Conservation (phyloP, 2,888 invertebrate genomes). For the Dynastes grantii region DNA sequence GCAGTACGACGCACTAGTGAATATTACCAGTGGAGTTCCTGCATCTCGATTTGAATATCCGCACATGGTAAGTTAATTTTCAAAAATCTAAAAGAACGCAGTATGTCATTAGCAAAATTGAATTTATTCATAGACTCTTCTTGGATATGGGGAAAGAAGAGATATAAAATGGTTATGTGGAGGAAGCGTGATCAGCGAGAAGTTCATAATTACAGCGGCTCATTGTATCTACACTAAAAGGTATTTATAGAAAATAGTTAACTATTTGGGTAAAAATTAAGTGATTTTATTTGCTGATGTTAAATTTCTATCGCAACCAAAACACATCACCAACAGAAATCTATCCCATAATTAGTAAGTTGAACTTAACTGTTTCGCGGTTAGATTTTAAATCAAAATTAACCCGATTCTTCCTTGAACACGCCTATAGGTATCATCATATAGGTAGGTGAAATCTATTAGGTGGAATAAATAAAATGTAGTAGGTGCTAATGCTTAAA, state of each 20-base stretch:
- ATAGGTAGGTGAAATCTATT: no score
- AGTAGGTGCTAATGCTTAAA: no score
- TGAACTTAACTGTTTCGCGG: no score
- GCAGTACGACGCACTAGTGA: no score
- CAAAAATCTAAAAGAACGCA: not conserved
- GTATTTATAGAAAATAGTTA: constrained; percentile 25
- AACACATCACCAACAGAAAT: no score
- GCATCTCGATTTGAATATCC: constrained; percentile 30
- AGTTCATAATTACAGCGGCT: constrained; percentile 79
- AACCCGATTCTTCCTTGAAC: no score
- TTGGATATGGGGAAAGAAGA: constrained; percentile 62
- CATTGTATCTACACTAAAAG: constrained; percentile 73
- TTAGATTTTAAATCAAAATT: no score
- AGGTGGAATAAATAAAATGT: no score
- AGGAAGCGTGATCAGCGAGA: constrained; percentile 77
- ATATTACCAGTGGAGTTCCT: not conserved
- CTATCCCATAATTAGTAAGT: no score
- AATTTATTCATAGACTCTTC: constrained; percentile 60
- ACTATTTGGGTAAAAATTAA: not conserved
- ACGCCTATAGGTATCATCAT: no score
- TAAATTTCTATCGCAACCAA: no score
- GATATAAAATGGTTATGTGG: constrained; percentile 75
- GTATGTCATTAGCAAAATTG: not conserved
- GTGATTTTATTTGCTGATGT: not conserved
- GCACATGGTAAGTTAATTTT: constrained; percentile 32